Conservation (phyloP, 2,113 vertebrate genomes). For the Crocuta crocuta region DNA sequence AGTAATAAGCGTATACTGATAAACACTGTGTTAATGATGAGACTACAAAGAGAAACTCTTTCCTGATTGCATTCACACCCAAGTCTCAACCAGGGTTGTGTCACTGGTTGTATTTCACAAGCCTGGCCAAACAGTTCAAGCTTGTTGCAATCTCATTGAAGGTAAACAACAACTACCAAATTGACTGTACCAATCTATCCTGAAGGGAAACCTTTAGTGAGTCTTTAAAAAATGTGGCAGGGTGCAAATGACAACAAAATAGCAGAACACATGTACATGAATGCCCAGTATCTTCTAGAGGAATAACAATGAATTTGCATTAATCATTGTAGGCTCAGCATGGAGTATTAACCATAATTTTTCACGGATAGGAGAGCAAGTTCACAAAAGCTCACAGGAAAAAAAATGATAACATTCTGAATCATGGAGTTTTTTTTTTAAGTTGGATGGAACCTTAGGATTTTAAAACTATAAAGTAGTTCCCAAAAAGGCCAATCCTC, state of each 20-base stretch:
- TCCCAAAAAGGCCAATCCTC: not conserved
- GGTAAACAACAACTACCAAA: not conserved
- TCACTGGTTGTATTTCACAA: slow-evolving; percentile 47
- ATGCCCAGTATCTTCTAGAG: not conserved
- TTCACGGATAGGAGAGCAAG: not conserved
- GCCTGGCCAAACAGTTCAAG: not conserved
- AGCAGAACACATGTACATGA: not conserved
- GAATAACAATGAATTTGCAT: not conserved
- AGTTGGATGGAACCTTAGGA: not conserved
- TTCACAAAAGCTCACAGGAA: not conserved
- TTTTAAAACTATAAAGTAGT: not conserved
- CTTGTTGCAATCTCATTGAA: not conserved
- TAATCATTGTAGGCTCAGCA: slow-evolving; percentile 3
- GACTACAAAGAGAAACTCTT: not conserved
- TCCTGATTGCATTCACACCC: slow-evolving; percentile 12
- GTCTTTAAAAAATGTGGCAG: not conserved
- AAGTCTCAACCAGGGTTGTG: slow-evolving; percentile 33
- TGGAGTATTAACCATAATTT: not conserved
- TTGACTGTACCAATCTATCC: not conserved
- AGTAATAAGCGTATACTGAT: not conserved
- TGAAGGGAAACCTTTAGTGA: not conserved
- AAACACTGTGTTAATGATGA: not conserved
- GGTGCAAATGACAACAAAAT: not conserved
- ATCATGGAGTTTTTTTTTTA: not conserved
- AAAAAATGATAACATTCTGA: not conserved